Percentiles rank a stretch among this genome's conserved stretches.
phyloP scores from a whole-genome alignment of 2,888 invertebrate species.

The Pammene fasciana region DNA sequence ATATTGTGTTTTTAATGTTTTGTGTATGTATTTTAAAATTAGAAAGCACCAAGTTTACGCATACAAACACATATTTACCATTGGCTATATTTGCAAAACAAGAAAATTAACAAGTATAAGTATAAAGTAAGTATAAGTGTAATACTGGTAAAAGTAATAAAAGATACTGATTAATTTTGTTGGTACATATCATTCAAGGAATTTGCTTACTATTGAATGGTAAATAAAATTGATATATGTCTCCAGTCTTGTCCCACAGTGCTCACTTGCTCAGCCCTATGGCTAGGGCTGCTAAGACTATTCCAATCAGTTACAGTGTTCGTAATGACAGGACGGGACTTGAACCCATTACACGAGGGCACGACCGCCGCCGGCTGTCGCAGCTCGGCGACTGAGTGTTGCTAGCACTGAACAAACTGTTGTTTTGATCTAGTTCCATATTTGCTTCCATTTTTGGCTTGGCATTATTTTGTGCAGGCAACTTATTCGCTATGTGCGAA shows the following conservation, averaged over 20 bases:
- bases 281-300: constrained; percentile 40
- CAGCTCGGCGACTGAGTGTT: constrained; percentile 70
- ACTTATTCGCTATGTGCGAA: too few species aligned
- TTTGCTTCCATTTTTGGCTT: background rate
- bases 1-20: too few species aligned
- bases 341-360: constrained; percentile 68
- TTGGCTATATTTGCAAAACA: too few species aligned
- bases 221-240: constrained; percentile 18
- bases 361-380: constrained; percentile 72
- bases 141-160: too few species aligned
- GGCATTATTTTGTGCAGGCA: background rate
- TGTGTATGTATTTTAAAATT: too few species aligned
- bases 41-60: too few species aligned
- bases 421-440: constrained; percentile 16
- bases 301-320: constrained; percentile 49
- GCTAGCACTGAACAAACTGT: constrained; percentile 36
- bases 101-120: too few species aligned
- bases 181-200: too few species aligned
- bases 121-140: too few species aligned
- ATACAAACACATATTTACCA: too few species aligned
- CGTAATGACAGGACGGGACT: constrained; percentile 59
- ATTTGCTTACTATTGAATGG: too few species aligned
- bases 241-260: background rate
- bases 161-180: too few species aligned
- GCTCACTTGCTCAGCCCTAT: background rate